Evolutionary conservation across 1,140 invertebrate genomes (phyloP).

Genomic region (Drosophila obscura): DNA sequence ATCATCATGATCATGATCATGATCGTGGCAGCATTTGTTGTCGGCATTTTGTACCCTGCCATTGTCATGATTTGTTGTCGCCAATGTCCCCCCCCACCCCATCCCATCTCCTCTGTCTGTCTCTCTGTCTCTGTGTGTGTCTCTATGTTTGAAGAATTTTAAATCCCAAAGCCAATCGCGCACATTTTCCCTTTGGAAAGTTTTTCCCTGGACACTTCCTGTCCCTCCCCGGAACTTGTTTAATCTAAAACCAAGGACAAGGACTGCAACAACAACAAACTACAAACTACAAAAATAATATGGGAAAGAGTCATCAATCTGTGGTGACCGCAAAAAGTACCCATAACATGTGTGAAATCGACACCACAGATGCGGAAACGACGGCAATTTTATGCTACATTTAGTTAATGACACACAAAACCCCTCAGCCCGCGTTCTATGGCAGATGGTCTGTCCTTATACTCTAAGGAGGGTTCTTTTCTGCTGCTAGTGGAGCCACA

Average conservation of each 20-base stretch:
- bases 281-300: neutral
- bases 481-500: constrained; percentile 33
- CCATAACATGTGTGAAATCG: constrained; percentile 80
- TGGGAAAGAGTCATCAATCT: constrained; percentile 66
- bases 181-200: constrained; percentile 15
- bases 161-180: constrained; percentile 40
- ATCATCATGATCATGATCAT: constrained; percentile 1
- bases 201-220: constrained; percentile 54
- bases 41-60: constrained; percentile 46
- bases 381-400: constrained; percentile 78
- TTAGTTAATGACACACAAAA: constrained; percentile 71
- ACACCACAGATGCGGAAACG: constrained; percentile 73
- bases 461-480: neutral
- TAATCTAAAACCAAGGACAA: constrained; percentile 46
- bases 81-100: constrained; percentile 41
- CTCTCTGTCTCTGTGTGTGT: constrained; percentile 38
- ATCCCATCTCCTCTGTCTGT: constrained; percentile 11
- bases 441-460: constrained; percentile 42
- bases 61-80: constrained; percentile 72
- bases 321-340: constrained; percentile 63
- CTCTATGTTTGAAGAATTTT: constrained; percentile 49
- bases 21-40: constrained; percentile 17
- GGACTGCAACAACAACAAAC: neutral
- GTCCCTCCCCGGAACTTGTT: constrained; percentile 52
- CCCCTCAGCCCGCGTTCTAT: neutral